Conservation (phyloP, 2,797 vertebrate genomes). For the Acipenser oxyrinchus region DNA sequence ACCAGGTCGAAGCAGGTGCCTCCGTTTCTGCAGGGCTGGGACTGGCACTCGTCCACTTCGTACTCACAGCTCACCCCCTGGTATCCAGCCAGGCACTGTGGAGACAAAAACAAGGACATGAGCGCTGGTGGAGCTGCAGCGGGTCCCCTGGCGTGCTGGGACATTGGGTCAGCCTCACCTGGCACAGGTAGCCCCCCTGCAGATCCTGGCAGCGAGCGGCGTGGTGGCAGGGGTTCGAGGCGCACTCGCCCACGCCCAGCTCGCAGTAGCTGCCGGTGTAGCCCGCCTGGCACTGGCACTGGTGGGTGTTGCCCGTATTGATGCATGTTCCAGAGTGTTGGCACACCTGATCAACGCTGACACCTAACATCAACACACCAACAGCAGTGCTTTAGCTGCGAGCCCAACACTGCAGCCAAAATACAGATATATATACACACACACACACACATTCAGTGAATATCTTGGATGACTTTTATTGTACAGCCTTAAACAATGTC, state of each 20-base stretch:
- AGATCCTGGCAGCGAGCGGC: slow-evolving; percentile 80
- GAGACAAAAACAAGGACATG: slow-evolving; percentile 4
- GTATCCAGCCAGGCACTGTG: slow-evolving; percentile 79
- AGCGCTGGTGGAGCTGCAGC: neutral
- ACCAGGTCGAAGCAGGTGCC: slow-evolving; percentile 85
- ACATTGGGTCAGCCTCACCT: slow-evolving; percentile 48
- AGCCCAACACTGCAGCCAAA: rapidly evolving
- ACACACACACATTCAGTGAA: neutral
- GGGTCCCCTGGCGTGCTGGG: neutral
- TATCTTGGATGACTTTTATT: neutral
- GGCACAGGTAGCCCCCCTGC: slow-evolving; percentile 72
- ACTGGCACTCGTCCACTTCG: slow-evolving; percentile 84
- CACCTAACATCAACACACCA: slow-evolving; percentile 42
- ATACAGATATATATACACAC: neutral
- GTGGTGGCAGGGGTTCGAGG: slow-evolving; percentile 80
- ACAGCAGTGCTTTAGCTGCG: rapidly evolving
- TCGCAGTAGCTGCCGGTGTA: slow-evolving; percentile 85
- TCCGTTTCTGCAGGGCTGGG: slow-evolving; percentile 76
- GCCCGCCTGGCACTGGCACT: slow-evolving; percentile 66
- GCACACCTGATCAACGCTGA: slow-evolving; percentile 63
- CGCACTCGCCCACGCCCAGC: slow-evolving; percentile 72
- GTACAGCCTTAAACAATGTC: neutral
- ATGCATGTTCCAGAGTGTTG: slow-evolving; percentile 69
- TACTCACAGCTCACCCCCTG: slow-evolving; percentile 92
- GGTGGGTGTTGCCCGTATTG: slow-evolving; percentile 64